Base-by-base conservation (phyloP, 1,140 invertebrate genomes). In the Drosophila nannoptera region DNA sequence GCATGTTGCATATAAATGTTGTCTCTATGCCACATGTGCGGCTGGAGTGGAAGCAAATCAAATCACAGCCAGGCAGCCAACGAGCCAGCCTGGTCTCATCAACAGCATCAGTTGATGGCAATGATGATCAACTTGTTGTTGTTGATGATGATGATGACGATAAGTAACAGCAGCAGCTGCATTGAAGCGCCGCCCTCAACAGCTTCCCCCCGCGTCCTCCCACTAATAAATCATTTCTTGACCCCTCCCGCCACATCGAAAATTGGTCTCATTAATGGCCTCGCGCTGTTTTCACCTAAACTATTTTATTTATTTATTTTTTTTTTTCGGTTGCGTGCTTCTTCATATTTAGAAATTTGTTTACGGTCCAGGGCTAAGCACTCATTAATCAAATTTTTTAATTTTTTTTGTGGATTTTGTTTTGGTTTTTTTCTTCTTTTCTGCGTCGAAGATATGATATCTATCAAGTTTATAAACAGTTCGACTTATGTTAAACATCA, bases 1-100 rank as follows among this genome's bases (percentile, higher is more conserved):
- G 77, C 81, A 75, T 86, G 81, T 77, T 86, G 81, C 81, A 86
- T 86, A 87, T 75, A 77, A 86, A 86, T 86, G 82, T 61, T 66
- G 56, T 46, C 49, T 67, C 49, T 62, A 40, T 64, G 64, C 43
- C 54, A 56, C 53, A 55, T 55, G 53, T 52, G 65, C 22, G 54
- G 53, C 35, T 48, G 40, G 29, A 38, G 5, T 32, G 50, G 60
- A 62, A 52, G 78, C 74, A 86, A 86, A 86, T 86, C 82, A 84
- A 86, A 86, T 80, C 80, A 74, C 70, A n/a, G n/a, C n/a, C n/a
- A n/a, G n/a, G n/a, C n/a, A n/a, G 53, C 73, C 69, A 63, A 54
- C 63, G 42, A 33, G 14, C 52, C 22, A 31, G 48, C 9, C 6
- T 32, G 6, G 46, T 70, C 68, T 83, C 78, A 83, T 75, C 76